Conservation (phyloP, 2,797 vertebrate species). For the Selene dorsalis region DNA sequence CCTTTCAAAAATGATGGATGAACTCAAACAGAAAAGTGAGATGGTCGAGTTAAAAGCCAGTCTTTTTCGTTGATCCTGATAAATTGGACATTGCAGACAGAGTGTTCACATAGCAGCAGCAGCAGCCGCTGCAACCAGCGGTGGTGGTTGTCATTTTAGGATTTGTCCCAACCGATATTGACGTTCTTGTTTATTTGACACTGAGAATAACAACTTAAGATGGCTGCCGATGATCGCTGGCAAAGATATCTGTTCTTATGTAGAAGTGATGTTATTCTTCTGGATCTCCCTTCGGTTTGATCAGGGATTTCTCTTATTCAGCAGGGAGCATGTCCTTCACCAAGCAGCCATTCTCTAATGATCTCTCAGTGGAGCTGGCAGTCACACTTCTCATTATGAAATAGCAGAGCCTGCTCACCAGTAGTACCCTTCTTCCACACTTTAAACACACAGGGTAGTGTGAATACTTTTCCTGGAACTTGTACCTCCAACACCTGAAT, state of each 20-base stretch:
- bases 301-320: constrained; percentile 71
- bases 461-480: constrained; percentile 13
- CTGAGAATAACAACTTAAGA: constrained; percentile 45
- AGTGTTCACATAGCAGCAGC: neutral
- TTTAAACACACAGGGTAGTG: constrained; percentile 10
- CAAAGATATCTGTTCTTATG: constrained; percentile 23
- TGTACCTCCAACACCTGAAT: neutral
- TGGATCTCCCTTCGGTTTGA: constrained; percentile 55
- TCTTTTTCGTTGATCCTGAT: constrained; percentile 22
- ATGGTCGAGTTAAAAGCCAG: constrained; percentile 28
- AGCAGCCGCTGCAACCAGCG: too few species aligned
- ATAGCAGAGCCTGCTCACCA: constrained; percentile 34
- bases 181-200: constrained; percentile 17
- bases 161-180: constrained; percentile 37
- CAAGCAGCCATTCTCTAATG: constrained; percentile 75
- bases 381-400: constrained; percentile 71
- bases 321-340: constrained; percentile 68
- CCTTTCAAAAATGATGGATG: constrained; percentile 55
- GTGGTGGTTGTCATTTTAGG: constrained; percentile 18
- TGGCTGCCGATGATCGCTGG: constrained; percentile 21
- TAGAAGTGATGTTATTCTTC: constrained; percentile 41
- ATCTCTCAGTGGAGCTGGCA: constrained; percentile 75
- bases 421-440: constrained; percentile 15
- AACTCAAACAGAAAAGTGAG: constrained; percentile 37
- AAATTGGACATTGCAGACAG: constrained; percentile 2